Evolutionary conservation across 2,113 vertebrate genomes (phyloP).

Genomic region (Spermophilus dauricus): DNA sequence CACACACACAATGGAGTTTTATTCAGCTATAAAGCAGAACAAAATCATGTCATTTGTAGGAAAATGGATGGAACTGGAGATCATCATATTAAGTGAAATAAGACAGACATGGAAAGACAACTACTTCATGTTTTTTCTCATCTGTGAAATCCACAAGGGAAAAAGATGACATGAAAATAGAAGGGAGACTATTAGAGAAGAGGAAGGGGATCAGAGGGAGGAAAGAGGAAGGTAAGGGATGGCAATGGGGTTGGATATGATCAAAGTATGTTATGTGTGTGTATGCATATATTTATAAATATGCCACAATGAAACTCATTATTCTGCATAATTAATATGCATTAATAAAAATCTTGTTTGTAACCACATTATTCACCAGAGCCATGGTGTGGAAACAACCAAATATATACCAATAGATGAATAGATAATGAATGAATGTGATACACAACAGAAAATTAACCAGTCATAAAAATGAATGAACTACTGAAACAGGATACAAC

Average conservation of each 20-base stretch:
- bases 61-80: neutral
- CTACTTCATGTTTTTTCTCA: neutral
- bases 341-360: neutral
- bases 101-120: neutral
- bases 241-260: neutral
- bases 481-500: neutral
- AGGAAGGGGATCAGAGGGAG: neutral
- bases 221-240: neutral
- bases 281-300: neutral
- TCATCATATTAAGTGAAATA: neutral
- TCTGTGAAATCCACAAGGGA: neutral
- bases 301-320: neutral
- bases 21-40: neutral
- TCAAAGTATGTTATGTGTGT: neutral
- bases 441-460: neutral
- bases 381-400: neutral
- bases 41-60: neutral
- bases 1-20: too few relatives aligned
- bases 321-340: neutral
- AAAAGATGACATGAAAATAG: neutral
- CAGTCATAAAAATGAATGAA: neutral
- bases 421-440: neutral
- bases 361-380: neutral
- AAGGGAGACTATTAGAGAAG: neutral
- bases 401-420: neutral